Conservation (phyloP, 2,797 vertebrate genomes). For the Dicrostonyx torquatus region DNA sequence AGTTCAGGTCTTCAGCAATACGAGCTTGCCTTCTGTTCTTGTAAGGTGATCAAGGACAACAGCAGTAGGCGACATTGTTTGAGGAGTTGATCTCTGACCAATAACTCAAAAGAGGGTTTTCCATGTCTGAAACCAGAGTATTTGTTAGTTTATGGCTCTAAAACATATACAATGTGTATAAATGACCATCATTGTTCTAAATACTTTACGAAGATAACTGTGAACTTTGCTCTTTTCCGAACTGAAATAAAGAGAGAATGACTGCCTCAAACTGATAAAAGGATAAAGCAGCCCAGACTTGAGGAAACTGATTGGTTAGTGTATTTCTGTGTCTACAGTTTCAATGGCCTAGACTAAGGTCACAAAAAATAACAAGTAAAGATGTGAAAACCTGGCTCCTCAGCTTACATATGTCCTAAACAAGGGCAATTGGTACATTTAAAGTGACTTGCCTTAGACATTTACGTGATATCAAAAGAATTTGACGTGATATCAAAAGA, state of each 20-base stretch:
- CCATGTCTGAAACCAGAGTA: not conserved
- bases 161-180: not conserved
- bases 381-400: not conserved
- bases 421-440: slow-evolving; percentile 34
- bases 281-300: not conserved
- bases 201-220: not conserved
- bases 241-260: not conserved
- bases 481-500: slow-evolving; percentile 65
- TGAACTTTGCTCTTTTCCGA: not conserved
- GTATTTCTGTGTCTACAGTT: not conserved
- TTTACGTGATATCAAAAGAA: no score
- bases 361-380: not conserved
- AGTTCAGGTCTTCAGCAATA: not conserved
- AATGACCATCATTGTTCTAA: not conserved
- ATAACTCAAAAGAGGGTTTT: not conserved
- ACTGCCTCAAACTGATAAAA: not conserved
- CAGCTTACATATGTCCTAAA: not conserved
- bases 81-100: not conserved
- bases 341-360: not conserved
- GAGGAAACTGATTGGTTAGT: not conserved
- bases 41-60: no score
- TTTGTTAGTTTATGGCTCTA: not conserved
- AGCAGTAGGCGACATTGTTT: not conserved
- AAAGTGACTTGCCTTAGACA: slow-evolving; percentile 66
- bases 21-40: not conserved